Conservation (phyloP, 2,113 vertebrate genomes). For the Gallinago paraguaiae region DNA sequence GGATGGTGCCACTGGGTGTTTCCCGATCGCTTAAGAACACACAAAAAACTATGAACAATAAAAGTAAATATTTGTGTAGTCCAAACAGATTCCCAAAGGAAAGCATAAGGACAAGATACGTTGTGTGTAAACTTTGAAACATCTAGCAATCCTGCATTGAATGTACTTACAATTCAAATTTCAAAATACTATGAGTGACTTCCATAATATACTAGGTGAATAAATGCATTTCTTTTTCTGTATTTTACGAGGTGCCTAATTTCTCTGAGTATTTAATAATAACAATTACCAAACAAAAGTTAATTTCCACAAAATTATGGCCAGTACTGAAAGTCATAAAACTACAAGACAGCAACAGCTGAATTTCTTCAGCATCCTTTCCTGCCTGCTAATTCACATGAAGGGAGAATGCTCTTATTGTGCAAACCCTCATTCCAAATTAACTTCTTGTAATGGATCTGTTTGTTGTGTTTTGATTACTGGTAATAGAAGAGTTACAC, state of each 20-base stretch:
- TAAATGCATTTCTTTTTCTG: rapidly evolving
- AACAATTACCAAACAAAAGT: not conserved
- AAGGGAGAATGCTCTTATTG: rapidly evolving
- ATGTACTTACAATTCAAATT: not conserved
- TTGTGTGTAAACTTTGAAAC: not conserved
- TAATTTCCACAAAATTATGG: not conserved
- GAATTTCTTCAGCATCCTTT: not conserved
- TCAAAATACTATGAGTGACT: not conserved
- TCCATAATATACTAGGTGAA: not conserved
- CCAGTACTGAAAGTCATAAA: not conserved
- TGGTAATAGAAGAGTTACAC: not conserved
- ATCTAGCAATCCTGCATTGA: not conserved
- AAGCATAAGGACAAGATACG: not conserved
- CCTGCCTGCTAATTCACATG: not conserved
- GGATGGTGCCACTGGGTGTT: not conserved
- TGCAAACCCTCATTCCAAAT: not conserved
- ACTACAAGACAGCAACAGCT: not conserved
- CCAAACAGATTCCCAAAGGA: not conserved
- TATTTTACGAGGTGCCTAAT: not conserved
- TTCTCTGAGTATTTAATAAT: not conserved
- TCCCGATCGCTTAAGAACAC: not conserved
- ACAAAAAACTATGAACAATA: not conserved
- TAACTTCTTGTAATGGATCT: not conserved
- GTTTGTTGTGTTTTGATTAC: not conserved
- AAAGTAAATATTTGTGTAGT: not conserved